These are phyloP conservation scores for Cacoxenus indagator DNA, from an alignment of 2,888 invertebrate genomes.

Conservation along the genomic window DNA sequence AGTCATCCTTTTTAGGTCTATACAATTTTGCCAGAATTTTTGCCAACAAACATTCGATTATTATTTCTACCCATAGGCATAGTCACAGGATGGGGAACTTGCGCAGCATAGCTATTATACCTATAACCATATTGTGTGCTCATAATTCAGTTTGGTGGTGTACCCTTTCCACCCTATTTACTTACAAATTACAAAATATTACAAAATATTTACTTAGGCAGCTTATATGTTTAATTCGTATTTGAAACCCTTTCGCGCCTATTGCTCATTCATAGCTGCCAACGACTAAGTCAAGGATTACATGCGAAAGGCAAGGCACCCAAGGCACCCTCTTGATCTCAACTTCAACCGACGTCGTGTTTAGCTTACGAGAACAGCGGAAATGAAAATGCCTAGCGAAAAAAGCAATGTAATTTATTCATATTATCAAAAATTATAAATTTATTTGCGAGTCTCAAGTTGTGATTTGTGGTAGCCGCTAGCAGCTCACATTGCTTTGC, in stretches of 20 bases:
- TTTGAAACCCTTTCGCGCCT: not conserved
- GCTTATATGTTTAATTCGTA: not conserved
- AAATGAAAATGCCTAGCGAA: slow-evolving; percentile 26
- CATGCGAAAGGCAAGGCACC: not conserved
- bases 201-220: not conserved
- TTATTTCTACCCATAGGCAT: too few relatives aligned
- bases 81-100: too few relatives aligned
- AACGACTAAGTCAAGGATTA: not conserved
- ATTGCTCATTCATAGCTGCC: not conserved
- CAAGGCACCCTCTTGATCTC: too few relatives aligned
- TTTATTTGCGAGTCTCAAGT: slow-evolving; percentile 56
- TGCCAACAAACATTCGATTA: too few relatives aligned
- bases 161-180: too few relatives aligned
- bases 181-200: too few relatives aligned
- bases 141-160: too few relatives aligned
- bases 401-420: slow-evolving; percentile 28
- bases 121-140: too few relatives aligned
- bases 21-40: too few relatives aligned
- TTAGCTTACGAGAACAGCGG: not conserved
- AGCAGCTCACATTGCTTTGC: not conserved
- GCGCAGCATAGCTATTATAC: too few relatives aligned
- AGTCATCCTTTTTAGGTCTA: too few relatives aligned
- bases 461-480: slow-evolving; percentile 48
- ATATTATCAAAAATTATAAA: slow-evolving; percentile 33
- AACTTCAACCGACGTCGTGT: too few relatives aligned